Base-by-base conservation (phyloP, 2,113 vertebrate species). In the Tetrao urogallus region DNA sequence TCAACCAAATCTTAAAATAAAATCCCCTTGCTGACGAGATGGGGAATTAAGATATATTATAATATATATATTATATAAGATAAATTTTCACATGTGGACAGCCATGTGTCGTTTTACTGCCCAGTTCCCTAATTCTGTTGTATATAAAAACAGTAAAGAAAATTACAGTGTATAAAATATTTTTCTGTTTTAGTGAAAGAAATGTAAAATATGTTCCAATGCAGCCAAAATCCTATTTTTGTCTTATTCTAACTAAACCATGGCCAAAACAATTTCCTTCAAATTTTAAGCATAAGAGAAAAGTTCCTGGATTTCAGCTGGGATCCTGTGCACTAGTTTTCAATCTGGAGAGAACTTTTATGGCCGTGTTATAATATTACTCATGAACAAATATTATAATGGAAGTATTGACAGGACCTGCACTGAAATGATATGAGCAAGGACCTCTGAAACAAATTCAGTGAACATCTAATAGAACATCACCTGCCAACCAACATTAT, bases 351-450 rank as follows among this genome's bases (percentile, higher is more conserved):
- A 93, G 54, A 94, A 92, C 63, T 94, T 86, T 95, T 84, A 96
- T 72, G 70, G 50, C 42, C 91, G 18, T 67, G 74, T 89, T 95
- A 81, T 80, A 80, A 71, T 19, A 93, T 71, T 92, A 82, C 72
- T 93, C 93, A 93, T 91, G 92, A 92, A 94, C 91, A 86, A 87
- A 91, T 77, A 50, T 89, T 93, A 74, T 88, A 96, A 92, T 21
- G 91, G 84, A 89, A 95, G 94, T 76, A 95, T 61, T 84, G 93
- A 96, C 75, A 89, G 45, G 81, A 91, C 70, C 57, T 92, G 88
- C 86, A 94, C 63, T 0, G 0, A 86, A 94, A 81, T 5, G 13
- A 82, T 82, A 88, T 58, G 63, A 91, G 81, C 54, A 87, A 45
- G 28, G 56, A 57, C n/a, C 15, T 11, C 75, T 54, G 47, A 67